These are phyloP conservation scores for Neotragus moschatus DNA, from an alignment of 2,113 vertebrate species.

Conservation along the genomic window DNA sequence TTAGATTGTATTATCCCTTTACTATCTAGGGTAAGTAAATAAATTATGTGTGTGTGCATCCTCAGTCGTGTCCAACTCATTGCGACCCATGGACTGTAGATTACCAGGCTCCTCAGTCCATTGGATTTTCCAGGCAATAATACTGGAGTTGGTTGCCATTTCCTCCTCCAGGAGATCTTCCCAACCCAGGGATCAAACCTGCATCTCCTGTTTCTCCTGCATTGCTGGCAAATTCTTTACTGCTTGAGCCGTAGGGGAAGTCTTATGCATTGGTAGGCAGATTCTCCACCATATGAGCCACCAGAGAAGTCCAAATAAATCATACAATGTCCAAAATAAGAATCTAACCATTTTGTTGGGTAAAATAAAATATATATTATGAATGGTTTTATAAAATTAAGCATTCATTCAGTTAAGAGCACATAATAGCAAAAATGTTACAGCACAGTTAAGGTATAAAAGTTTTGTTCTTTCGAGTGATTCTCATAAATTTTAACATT, in stretches of 20 bases:
- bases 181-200: background rate
- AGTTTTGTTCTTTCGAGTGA: background rate
- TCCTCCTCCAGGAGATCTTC: background rate
- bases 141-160: background rate
- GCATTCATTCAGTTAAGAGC: background rate
- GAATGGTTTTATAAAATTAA: conserved; percentile 25
- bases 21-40: background rate
- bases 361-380: background rate
- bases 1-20: conserved; percentile 10
- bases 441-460: background rate
- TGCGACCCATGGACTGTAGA: background rate
- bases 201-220: background rate
- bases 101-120: background rate
- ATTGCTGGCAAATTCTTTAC: background rate
- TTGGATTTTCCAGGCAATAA: background rate
- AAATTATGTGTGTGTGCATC: background rate
- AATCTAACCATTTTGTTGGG: background rate
- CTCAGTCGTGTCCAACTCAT: background rate
- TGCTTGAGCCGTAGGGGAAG: background rate
- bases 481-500: background rate
- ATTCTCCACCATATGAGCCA: background rate
- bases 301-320: background rate
- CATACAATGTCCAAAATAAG: background rate
- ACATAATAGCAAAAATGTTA: conserved; percentile 24
- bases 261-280: background rate